Percentiles rank a stretch among this genome's conserved stretches.
phyloP scores from a whole-genome alignment of 2,113 vertebrate genomes.

The Dipodomys stephensi region DNA sequence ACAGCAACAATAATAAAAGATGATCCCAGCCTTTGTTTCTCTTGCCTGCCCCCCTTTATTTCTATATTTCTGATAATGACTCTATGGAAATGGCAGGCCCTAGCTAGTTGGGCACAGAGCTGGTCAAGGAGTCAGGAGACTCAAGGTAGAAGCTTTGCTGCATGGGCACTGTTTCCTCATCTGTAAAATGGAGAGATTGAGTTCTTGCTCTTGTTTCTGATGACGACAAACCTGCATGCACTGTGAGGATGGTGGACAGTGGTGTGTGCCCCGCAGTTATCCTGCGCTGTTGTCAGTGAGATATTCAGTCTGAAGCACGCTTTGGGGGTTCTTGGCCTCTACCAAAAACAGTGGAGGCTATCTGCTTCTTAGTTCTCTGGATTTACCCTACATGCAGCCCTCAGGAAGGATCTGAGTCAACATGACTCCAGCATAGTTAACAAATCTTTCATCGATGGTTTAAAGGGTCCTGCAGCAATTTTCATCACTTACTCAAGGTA shows the following conservation, averaged over 20 bases:
- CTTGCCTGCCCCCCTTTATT: not conserved
- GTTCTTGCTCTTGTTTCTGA: not conserved
- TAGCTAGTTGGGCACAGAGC: not conserved
- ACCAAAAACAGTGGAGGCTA: not conserved
- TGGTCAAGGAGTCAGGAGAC: not conserved
- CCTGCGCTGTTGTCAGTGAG: not conserved
- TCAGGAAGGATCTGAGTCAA: constrained; percentile 74
- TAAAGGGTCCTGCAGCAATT: constrained; percentile 79
- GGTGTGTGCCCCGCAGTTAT: not conserved
- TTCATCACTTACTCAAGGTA: constrained; percentile 72
- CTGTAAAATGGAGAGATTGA: not conserved
- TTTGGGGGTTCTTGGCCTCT: constrained; percentile 8
- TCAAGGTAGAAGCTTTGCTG: not conserved
- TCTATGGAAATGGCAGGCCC: not conserved
- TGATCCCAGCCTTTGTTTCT: not conserved
- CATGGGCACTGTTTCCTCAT: not conserved
- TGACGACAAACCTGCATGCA: not conserved
- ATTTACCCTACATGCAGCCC: constrained; percentile 38
- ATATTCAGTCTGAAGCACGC: not conserved
- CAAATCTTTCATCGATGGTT: constrained; percentile 75
- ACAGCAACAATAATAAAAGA: not conserved
- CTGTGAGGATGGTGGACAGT: not conserved
- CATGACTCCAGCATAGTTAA: constrained; percentile 67
- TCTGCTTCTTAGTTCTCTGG: not conserved
- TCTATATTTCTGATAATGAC: not conserved